phyloP scores from a whole-genome alignment of 2,888 invertebrate genomes.

The Neoaliturus tenellus region DNA sequence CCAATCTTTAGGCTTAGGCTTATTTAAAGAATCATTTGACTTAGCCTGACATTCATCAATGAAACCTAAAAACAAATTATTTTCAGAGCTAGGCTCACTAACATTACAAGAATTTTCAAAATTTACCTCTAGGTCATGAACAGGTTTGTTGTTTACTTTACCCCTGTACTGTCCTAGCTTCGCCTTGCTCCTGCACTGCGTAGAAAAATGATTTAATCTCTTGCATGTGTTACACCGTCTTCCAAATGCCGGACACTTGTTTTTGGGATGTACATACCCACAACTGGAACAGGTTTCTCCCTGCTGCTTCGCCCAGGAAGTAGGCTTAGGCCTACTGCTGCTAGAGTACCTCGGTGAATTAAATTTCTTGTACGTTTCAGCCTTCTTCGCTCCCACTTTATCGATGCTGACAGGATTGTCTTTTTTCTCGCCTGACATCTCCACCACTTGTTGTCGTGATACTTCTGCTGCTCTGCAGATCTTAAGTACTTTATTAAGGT shows the following conservation, averaged over 20 bases:
- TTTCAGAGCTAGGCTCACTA: neutral
- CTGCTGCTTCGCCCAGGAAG: neutral
- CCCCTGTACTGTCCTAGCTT: neutral
- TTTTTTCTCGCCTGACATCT: neutral
- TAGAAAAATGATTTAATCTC: constrained; percentile 1
- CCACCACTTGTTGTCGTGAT: neutral
- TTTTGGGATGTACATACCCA: neutral
- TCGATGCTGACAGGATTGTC: neutral
- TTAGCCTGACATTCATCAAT: neutral
- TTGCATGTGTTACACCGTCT: neutral
- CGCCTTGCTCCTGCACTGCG: neutral
- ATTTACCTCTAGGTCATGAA: neutral
- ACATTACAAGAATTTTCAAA: neutral
- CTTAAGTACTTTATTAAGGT: neutral
- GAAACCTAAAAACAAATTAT: neutral
- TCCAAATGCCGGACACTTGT: neutral
- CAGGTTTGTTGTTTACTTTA: neutral
- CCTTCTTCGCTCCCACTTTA: neutral
- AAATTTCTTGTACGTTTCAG: neutral
- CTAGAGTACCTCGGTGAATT: neutral
- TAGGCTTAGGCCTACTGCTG: neutral
- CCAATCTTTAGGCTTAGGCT: neutral
- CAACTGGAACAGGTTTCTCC: neutral
- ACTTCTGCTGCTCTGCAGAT: constrained; percentile 15
- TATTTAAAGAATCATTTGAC: neutral